Evolutionary conservation across 2,888 invertebrate genomes (phyloP).

Genomic region (Cremastinae sp.): DNA sequence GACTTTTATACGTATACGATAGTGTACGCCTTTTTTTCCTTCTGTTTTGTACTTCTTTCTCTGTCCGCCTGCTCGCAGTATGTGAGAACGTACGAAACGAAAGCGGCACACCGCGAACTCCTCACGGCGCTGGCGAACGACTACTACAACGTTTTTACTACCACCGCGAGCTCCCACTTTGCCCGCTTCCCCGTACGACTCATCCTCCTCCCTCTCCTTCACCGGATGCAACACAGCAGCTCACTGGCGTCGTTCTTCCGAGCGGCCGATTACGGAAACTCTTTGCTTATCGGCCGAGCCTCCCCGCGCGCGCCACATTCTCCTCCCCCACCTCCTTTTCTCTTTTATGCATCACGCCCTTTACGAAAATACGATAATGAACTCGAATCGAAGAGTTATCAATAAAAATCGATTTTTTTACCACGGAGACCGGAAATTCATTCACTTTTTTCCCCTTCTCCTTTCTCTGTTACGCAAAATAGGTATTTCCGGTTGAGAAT

Average conservation of each 20-base stretch:
- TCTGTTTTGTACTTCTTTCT: conserved; percentile 16
- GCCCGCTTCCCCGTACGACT: conserved; percentile 1
- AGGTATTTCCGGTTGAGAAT: too few relatives aligned
- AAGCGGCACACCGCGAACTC: conserved; percentile 60
- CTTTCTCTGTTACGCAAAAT: too few relatives aligned
- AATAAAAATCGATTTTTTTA: too few relatives aligned
- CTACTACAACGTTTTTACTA: conserved; percentile 46
- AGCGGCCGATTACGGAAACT: background rate
- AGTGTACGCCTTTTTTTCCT: conserved; percentile 12
- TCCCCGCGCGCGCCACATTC: too few relatives aligned
- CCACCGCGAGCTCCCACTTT: conserved; percentile 41
- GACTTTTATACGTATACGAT: conserved; percentile 25
- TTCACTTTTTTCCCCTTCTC: too few relatives aligned
- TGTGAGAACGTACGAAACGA: conserved; percentile 53
- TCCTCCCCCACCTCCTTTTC: too few relatives aligned
- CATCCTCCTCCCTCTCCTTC: conserved; percentile 11
- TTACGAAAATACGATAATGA: too few relatives aligned
- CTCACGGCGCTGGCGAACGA: conserved; percentile 44
- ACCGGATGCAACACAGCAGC: background rate
- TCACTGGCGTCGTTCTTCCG: conserved; percentile 13
- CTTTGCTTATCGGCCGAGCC: too few relatives aligned
- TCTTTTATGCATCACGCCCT: too few relatives aligned
- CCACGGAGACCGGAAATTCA: too few relatives aligned
- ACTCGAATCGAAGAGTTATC: too few relatives aligned
- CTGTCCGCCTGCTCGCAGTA: conserved; percentile 19